Percentiles rank a stretch among this genome's conserved stretches.
Conservation (phyloP, 2,797 vertebrate species). For the Hirundo rustica region DNA sequence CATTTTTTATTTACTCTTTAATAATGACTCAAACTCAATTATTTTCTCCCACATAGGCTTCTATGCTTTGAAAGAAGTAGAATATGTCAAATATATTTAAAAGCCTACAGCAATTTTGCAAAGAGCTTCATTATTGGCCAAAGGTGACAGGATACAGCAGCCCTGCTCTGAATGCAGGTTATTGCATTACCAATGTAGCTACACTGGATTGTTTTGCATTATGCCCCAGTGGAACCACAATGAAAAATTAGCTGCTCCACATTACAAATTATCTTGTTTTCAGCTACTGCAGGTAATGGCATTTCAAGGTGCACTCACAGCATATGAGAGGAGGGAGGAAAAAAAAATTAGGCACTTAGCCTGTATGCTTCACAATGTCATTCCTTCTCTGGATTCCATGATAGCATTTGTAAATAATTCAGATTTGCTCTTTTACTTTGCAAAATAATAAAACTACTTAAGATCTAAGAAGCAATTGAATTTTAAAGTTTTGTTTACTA, state of each 20-base stretch:
- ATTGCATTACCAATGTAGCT: background rate
- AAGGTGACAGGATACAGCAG: conserved; percentile 25
- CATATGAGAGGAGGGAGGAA: background rate
- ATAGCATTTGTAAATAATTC: background rate
- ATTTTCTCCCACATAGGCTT: background rate
- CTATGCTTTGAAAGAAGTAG: background rate
- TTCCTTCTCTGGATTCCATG: background rate
- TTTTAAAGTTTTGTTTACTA: background rate
- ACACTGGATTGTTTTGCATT: conserved; percentile 39
- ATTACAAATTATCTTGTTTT: conserved; percentile 78
- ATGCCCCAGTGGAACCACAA: conserved; percentile 60
- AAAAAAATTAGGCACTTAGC: background rate
- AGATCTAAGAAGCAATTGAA: background rate
- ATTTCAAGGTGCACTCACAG: conserved; percentile 64
- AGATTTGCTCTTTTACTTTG: background rate
- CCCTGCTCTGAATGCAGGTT: conserved; percentile 41
- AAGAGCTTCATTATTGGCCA: conserved; percentile 6
- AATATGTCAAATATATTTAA: background rate
- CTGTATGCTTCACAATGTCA: background rate
- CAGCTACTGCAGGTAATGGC: conserved; percentile 59
- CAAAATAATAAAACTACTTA: background rate
- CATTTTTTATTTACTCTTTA: background rate
- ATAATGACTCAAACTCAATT: background rate
- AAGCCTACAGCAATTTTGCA: conserved; percentile 4
- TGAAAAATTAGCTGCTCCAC: conserved; percentile 78